phyloP scores from a whole-genome alignment of 2,888 invertebrate genomes.

The Galeopsomyia nigrocyanea region DNA sequence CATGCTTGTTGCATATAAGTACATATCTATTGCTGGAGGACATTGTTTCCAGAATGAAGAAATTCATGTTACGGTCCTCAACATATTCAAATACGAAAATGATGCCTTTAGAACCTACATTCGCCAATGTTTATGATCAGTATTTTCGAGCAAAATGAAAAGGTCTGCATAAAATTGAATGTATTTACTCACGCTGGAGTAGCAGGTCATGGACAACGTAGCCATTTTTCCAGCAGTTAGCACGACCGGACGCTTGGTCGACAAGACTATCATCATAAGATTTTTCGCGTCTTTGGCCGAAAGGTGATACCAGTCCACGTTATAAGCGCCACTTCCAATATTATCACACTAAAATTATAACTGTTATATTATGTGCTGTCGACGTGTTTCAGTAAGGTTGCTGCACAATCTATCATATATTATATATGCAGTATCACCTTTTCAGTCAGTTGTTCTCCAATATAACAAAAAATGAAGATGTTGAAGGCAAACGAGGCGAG shows the following conservation, averaged over 20 bases:
- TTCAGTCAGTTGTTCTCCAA: constrained; percentile 40
- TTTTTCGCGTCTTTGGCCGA: constrained; percentile 48
- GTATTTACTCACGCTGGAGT: constrained; percentile 52
- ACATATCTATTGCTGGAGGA: too few relatives aligned
- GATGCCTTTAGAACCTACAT: constrained; percentile 50
- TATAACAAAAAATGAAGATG: constrained; percentile 42
- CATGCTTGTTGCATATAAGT: too few relatives aligned
- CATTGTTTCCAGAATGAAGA: too few relatives aligned
- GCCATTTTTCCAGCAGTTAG: constrained; percentile 56
- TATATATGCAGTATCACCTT: too few relatives aligned
- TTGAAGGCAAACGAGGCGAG: constrained; percentile 29
- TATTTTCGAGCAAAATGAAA: not conserved
- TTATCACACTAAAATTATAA: constrained; percentile 47
- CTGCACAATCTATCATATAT: not conserved
- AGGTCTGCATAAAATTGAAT: not conserved
- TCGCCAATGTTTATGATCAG: not conserved
- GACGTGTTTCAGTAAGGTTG: not conserved
- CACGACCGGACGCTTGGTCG: constrained; percentile 49
- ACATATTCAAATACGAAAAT: constrained; percentile 49
- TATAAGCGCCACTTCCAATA: constrained; percentile 53
- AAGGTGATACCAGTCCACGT: constrained; percentile 55
- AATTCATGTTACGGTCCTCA: constrained; percentile 31
- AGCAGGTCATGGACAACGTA: constrained; percentile 54
- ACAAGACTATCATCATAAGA: constrained; percentile 51
- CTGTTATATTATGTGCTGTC: too few relatives aligned